These are phyloP conservation scores for Lemur catta DNA, from an alignment of 2,797 vertebrate genomes.

Conservation along the genomic window DNA sequence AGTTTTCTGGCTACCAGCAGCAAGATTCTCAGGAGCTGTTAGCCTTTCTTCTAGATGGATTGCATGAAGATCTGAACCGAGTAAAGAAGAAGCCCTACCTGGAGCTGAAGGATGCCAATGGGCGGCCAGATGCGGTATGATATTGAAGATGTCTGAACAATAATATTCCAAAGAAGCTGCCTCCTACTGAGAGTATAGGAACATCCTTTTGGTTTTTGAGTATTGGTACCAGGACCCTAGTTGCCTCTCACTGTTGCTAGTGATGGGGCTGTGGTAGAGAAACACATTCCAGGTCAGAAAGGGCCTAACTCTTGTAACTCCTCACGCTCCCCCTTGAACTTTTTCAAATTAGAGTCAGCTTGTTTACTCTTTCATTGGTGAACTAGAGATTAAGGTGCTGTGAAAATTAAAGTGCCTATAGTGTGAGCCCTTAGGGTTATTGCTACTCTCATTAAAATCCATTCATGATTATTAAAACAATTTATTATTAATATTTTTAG, in stretches of 20 bases:
- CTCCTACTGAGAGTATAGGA: not conserved
- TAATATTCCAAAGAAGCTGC: not conserved
- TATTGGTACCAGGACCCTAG: not conserved
- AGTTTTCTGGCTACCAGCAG: constrained; percentile 98
- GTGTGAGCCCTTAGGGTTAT: not conserved
- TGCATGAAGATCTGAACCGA: constrained; percentile 97
- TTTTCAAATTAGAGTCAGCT: not conserved
- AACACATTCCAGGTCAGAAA: not conserved
- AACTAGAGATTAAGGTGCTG: not conserved
- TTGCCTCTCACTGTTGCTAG: not conserved
- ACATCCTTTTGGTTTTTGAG: not conserved
- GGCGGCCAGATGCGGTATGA: constrained; percentile 92
- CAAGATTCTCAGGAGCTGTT: constrained; percentile 98
- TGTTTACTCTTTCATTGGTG: not conserved
- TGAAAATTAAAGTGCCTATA: not conserved
- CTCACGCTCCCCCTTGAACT: not conserved
- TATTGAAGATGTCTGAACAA: not conserved
- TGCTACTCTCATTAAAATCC: not conserved
- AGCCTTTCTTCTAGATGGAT: constrained; percentile 95
- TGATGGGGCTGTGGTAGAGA: not conserved
- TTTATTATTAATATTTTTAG: not conserved
- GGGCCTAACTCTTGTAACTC: not conserved
- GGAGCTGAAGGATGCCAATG: constrained; percentile 94
- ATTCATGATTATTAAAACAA: not conserved
- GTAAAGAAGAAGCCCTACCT: constrained; percentile 98